Evolutionary conservation across 2,888 invertebrate species (phyloP), one percentile per base, ranked within the genome.

Genomic region (Autographa pulchrina): DNA sequence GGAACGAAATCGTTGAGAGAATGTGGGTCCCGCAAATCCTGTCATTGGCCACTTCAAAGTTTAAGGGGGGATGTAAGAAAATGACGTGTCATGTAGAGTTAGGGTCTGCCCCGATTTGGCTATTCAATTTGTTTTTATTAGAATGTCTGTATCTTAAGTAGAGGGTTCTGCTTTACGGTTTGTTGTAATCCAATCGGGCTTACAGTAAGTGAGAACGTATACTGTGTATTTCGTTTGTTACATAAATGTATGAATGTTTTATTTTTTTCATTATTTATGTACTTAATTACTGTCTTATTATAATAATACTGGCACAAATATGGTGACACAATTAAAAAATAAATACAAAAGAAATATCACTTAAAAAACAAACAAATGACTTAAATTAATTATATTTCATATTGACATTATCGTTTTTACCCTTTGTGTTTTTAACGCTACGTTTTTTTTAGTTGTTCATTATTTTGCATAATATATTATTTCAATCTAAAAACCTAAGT

Each of bases 1-100:
- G 92, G 79, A 90, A 89, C 87, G 84, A 90, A 93, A 92, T 92
- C 88, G 88, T 91, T 90, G 89, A 90, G 91, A 91, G 91, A 92
- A 93, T 92, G 91, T 90, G 88, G 89, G 86, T 88, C 79, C 85
- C 85, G 86, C 86, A 90, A 91, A 92, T 91, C 91, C 90, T 89
- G 90, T 89, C 91, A 89, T 89, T 87, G 88, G 86, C 85, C 87
- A 87, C 90, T 92, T 84, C 85, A 88, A 92, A 92, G 87, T 92
- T 92, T 91, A 89, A 88, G 90, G 77, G 76, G 67, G 78, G 79
- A 81, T 84, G 72, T 75, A 78, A 84, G 87, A 84, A 85, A 87
- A 85, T 84, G 81, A 80, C 81, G 70, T 83, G 86, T 86, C 86
- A 86, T 78, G 78, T n/a, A 75, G 84, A 83, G 72, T 61, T 67